These are phyloP conservation scores for Drosophila ananassae DNA, from an alignment of 1,140 invertebrate species.

Conservation along the genomic window DNA sequence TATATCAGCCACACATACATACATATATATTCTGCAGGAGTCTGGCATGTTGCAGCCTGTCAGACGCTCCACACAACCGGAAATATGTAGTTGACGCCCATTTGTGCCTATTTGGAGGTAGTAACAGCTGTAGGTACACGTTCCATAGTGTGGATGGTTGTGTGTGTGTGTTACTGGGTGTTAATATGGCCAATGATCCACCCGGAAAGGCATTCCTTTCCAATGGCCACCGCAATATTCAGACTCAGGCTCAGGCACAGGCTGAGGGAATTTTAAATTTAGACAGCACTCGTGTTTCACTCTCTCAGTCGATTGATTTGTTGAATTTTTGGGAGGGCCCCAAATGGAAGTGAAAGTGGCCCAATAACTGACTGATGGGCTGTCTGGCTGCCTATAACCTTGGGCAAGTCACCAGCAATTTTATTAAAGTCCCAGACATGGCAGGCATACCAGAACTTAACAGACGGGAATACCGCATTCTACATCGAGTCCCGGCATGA, in stretches of 20 bases:
- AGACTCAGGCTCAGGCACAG: conserved; percentile 7
- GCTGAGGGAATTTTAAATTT: conserved; percentile 40
- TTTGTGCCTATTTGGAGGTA: conserved; percentile 60
- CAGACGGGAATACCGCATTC: conserved; percentile 14
- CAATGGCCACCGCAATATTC: conserved; percentile 38
- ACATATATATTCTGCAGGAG: conserved; percentile 23
- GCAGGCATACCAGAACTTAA: conserved; percentile 24
- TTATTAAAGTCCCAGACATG: conserved; percentile 46
- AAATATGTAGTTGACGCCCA: conserved; percentile 79
- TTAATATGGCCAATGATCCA: conserved; percentile 42
- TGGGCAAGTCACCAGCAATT: conserved; percentile 53
- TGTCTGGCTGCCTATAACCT: conserved; percentile 56
- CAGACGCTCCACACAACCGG: conserved; percentile 69
- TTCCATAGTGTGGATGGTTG: neutral
- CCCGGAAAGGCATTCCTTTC: conserved; percentile 39
- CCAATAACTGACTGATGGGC: conserved; percentile 48
- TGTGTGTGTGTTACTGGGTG: conserved; percentile 20
- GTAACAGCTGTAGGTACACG: conserved; percentile 36
- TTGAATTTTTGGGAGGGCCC: conserved; percentile 56
- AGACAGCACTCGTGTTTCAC: conserved; percentile 41
- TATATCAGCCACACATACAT: conserved; percentile 5
- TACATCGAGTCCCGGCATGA: neutral
- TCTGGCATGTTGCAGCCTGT: conserved; percentile 70
- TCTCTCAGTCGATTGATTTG: conserved; percentile 57
- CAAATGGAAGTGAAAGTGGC: conserved; percentile 64